Base-by-base conservation (phyloP, 2,797 vertebrate species). In the Nasua narica region DNA sequence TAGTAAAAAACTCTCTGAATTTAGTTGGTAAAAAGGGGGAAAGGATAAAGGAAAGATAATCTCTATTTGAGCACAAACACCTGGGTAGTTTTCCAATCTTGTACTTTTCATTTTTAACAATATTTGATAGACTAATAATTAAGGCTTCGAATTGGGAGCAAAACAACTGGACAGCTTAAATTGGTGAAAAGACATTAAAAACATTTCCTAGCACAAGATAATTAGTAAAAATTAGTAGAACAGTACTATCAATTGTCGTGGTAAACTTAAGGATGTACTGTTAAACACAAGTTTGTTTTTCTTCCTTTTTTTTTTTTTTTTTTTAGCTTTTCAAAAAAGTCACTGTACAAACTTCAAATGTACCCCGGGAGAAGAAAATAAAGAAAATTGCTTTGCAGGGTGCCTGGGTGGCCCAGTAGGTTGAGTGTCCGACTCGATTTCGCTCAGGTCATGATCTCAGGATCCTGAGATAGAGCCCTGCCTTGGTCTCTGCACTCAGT, bases 211-310 rank as follows among this genome's bases (percentile, higher is more conserved):
- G 54, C 7, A 67, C 29, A 69, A 60, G 10, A 16, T 90, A 78
- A 90, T 81, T 0, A 19, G 78, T 27, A 58, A 79, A 69, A 84
- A 69, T 70, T 70, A 60, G 10, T 65, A 76, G 56, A 81, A 88
- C 21, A 79, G 35, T 74, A 32, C 4, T 52, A 35, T 56, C 46
- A 69, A 65, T 74, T 4, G 27, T 29, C 43, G n/a, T 97, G 85
- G 85, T 78, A 35, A 97, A 65, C n/a, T 96, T 95, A 97, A 81
- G 43, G 97, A 95, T 91, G 60, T 56, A 77, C 58, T 93, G 12
- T 92, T 96, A 96, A 96, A 27, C 70, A 35, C 9, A 96, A 85
- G 46, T 72, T 85, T 70, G 9, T 62, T 25, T 76, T 84, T 25
- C 2, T 95, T 62, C 6, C 7, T 62, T 7, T 62, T 18, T 35